Conservation (phyloP, 2,888 invertebrate genomes). For the Pandemis corylana region DNA sequence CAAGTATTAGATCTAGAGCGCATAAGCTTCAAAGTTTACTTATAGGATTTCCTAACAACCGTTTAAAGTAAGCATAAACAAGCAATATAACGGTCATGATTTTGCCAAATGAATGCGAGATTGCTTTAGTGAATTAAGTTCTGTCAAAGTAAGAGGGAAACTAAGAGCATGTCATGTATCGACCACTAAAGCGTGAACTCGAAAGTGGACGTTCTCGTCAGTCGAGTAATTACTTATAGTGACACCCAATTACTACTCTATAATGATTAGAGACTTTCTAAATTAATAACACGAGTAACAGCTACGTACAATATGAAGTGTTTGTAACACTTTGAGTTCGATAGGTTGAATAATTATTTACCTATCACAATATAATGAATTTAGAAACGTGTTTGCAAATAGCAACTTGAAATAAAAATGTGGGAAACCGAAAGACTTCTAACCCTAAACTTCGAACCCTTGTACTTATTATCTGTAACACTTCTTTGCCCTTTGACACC, state of each 20-base stretch:
- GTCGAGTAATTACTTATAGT: conserved; percentile 61
- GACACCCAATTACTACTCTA: conserved; percentile 53
- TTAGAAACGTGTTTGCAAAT: background rate
- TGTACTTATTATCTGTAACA: conserved; percentile 45
- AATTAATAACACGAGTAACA: conserved; percentile 12
- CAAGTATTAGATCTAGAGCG: background rate
- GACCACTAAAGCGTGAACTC: conserved; percentile 64
- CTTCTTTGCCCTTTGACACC: conserved; percentile 53
- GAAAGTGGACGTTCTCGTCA: conserved; percentile 52
- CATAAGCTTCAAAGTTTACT: background rate
- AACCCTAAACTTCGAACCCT: conserved; percentile 19
- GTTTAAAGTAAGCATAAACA: background rate
- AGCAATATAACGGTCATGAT: background rate
- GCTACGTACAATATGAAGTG: conserved; percentile 7
- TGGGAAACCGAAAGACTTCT: background rate
- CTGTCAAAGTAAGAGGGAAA: conserved; percentile 18
- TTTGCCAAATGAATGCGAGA: background rate
- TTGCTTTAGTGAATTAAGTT: conserved; percentile 27
- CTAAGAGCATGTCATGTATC: conserved; percentile 36
- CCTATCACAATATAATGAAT: background rate
- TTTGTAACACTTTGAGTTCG: background rate
- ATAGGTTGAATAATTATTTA: background rate
- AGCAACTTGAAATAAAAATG: background rate
- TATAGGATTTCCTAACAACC: background rate
- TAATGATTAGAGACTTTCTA: conserved; percentile 46